A percentile compares a stretch with the other conserved stretches of the same genome.
Evolutionary conservation across 2,797 vertebrate species (phyloP).

Genomic region (Phataginus tetradactyla): DNA sequence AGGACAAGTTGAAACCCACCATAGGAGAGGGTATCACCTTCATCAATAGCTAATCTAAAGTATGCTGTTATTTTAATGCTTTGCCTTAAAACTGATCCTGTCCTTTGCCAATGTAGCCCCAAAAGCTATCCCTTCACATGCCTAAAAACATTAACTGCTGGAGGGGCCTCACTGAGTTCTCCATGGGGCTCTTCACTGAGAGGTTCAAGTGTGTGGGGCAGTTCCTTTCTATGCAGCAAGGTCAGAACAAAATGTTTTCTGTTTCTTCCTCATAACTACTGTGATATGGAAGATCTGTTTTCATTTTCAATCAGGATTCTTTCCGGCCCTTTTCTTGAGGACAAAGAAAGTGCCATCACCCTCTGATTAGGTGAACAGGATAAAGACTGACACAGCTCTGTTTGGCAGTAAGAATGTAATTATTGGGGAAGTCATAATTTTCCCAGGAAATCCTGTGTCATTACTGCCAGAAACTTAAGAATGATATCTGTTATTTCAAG

Average conservation of each 20-base stretch:
- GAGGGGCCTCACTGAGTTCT: neutral
- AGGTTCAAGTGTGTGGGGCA: neutral
- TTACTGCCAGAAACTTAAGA: neutral
- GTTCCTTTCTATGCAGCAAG: neutral
- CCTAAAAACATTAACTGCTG: neutral
- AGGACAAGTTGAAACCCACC: neutral
- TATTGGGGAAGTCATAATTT: neutral
- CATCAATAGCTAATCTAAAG: neutral
- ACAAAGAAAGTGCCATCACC: neutral
- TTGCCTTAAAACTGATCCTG: neutral
- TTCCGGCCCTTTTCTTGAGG: neutral
- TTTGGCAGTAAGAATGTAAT: neutral
- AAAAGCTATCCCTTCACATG: neutral
- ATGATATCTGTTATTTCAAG: neutral
- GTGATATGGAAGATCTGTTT: neutral
- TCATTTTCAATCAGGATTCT: neutral
- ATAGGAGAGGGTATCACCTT: fast-evolving
- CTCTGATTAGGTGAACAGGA: neutral
- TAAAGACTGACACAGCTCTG: neutral
- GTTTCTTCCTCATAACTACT: neutral
- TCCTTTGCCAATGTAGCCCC: neutral
- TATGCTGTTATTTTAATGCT: neutral
- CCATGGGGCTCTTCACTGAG: neutral
- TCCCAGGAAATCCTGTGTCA: neutral
- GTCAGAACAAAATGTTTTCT: neutral